Evolutionary conservation across 1,140 invertebrate genomes (phyloP).

Genomic region (Tribolium castaneum): DNA sequence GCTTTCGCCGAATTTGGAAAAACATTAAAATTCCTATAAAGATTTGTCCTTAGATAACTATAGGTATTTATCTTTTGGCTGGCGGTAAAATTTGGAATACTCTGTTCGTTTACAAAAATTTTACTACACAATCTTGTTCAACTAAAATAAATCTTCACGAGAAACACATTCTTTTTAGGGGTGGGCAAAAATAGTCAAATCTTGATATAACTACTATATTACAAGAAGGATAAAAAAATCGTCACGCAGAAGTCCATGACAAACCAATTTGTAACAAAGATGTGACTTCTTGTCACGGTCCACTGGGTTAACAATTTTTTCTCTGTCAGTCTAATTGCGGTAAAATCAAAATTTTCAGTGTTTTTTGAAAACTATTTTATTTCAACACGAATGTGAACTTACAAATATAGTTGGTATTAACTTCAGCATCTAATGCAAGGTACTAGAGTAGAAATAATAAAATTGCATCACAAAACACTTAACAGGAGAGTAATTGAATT

Average conservation of each 20-base stretch:
- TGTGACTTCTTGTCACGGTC: background rate
- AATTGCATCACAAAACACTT: constrained; percentile 5
- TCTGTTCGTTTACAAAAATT: background rate
- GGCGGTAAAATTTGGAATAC: too few relatives aligned
- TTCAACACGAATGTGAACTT: constrained; percentile 45
- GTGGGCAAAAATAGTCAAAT: background rate
- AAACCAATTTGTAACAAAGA: too few relatives aligned
- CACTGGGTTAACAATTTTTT: constrained; percentile 6
- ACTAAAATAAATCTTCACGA: constrained; percentile 7
- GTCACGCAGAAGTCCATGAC: background rate
- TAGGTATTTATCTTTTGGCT: too few relatives aligned
- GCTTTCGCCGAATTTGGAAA: too few relatives aligned
- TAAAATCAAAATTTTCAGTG: constrained; percentile 39
- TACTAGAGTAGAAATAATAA: constrained; percentile 35
- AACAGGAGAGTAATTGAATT: constrained; percentile 27
- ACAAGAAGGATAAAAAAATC: background rate
- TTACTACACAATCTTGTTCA: background rate
- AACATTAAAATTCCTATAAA: too few relatives aligned
- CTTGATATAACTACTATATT: background rate
- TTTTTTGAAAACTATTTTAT: constrained; percentile 47
- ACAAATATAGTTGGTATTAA: constrained; percentile 40
- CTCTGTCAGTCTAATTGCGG: background rate
- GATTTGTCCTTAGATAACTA: too few relatives aligned
- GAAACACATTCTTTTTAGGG: background rate
- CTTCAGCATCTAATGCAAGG: constrained; percentile 39